Conservation (phyloP, 2,888 invertebrate genomes). For the Carpatolechia fugitivella region DNA sequence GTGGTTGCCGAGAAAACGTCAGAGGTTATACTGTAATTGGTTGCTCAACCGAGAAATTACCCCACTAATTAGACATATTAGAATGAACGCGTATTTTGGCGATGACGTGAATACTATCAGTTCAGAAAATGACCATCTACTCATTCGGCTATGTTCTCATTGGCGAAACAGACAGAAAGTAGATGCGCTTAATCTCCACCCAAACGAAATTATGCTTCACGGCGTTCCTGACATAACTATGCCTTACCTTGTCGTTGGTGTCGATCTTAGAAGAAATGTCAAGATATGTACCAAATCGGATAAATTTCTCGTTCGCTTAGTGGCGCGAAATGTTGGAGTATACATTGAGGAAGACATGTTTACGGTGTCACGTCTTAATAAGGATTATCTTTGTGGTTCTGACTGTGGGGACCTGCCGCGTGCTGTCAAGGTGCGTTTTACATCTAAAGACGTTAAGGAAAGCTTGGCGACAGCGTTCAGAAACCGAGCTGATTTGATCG, state of each 20-base stretch:
- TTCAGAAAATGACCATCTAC: neutral
- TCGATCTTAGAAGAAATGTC: no score
- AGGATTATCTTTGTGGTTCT: neutral
- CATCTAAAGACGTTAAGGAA: neutral
- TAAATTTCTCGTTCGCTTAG: neutral
- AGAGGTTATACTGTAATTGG: no score
- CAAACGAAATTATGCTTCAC: neutral
- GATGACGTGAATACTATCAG: neutral
- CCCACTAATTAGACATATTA: no score
- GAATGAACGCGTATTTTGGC: no score
- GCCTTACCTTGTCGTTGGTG: neutral
- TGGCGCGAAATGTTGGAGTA: neutral
- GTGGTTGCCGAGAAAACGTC: neutral
- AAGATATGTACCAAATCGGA: neutral
- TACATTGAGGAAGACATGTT: neutral
- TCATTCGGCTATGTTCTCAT: neutral
- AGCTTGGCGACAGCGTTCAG: neutral
- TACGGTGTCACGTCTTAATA: neutral
- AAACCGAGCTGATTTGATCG: neutral
- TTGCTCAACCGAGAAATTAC: no score
- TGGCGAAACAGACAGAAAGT: neutral
- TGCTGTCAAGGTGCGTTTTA: neutral
- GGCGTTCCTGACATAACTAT: neutral
- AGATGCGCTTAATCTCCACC: neutral
- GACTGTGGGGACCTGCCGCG: neutral